Evolutionary conservation across 37 sponge, comb jelly and placozoan species (phyloP), one percentile per base, ranked within the genome.

Genomic region (Hormiphora californensis): DNA sequence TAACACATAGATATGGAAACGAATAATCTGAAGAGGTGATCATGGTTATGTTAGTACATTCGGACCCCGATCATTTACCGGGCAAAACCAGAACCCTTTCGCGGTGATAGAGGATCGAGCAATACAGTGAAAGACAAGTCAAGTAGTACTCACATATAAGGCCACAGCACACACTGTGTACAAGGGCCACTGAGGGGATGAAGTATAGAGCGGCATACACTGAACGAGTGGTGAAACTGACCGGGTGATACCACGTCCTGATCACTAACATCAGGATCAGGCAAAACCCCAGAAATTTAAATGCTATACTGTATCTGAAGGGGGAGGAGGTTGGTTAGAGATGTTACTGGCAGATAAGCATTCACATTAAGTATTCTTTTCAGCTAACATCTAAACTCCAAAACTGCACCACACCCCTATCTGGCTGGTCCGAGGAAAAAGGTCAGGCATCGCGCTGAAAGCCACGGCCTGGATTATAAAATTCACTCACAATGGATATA

Each of bases 71-170:
- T n/a, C n/a, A n/a, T n/a, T n/a, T n/a, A n/a, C n/a, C n/a, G n/a
- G n/a, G n/a, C n/a, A n/a, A n/a, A n/a, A n/a, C n/a, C n/a, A n/a
- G n/a, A n/a, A n/a, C n/a, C n/a, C n/a, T n/a, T n/a, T n/a, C n/a
- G n/a, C n/a, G n/a, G n/a, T n/a, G n/a, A n/a, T n/a, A n/a, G n/a
- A n/a, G n/a, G n/a, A n/a, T n/a, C n/a, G n/a, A n/a, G n/a, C n/a
- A n/a, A n/a, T n/a, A n/a, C n/a, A n/a, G n/a, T n/a, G n/a, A n/a
- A n/a, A n/a, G n/a, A n/a, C n/a, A n/a, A n/a, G n/a, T n/a, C n/a
- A n/a, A n/a, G n/a, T n/a, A n/a, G n/a, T n/a, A 65, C 68, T 65
- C 68, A 65, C 68, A 65, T 5, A 65, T 65, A 8, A 65, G 39
- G 1, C 68, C 68, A 32, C 68, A 65, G 39, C 31, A 39, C 32